phyloP scores from a whole-genome alignment of 2,113 vertebrate species.

The Nothobranchius kuhntae region DNA sequence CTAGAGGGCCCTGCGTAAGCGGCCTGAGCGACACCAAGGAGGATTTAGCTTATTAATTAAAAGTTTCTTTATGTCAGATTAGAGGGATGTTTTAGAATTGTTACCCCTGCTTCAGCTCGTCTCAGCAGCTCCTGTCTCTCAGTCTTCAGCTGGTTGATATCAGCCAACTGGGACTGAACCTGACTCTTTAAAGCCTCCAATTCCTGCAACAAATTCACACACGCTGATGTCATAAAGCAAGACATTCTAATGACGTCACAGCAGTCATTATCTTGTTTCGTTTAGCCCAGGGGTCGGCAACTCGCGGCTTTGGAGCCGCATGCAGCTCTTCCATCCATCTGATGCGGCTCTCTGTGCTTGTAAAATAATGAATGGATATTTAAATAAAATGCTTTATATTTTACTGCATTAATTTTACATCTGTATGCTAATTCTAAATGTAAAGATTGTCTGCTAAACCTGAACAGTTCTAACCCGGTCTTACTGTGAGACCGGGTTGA shows the following conservation, averaged over 20 bases:
- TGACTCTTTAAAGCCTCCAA: conserved; percentile 83
- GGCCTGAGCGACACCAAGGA: conserved; percentile 63
- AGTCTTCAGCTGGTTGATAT: conserved; percentile 84
- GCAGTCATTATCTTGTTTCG: too few relatives aligned
- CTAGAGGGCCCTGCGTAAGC: conserved; percentile 44
- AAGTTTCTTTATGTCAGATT: not conserved
- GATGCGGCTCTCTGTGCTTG: too few relatives aligned
- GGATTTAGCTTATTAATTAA: not conserved
- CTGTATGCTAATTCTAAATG: too few relatives aligned
- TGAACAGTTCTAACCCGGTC: too few relatives aligned
- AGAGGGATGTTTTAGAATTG: not conserved
- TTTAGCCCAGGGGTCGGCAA: too few relatives aligned
- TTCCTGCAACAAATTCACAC: conserved; percentile 75
- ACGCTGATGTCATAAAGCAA: not conserved
- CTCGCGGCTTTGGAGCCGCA: too few relatives aligned
- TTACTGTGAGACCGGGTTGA: too few relatives aligned
- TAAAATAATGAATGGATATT: too few relatives aligned
- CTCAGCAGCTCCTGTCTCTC: conserved; percentile 86
- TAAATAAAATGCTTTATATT: too few relatives aligned
- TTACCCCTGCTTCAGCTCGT: conserved; percentile 72
- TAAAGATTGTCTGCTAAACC: too few relatives aligned
- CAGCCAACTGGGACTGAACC: conserved; percentile 80
- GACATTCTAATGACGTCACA: not conserved
- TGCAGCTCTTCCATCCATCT: too few relatives aligned
- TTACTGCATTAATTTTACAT: too few relatives aligned